These are phyloP conservation scores for Diceros bicornis DNA, from an alignment of 2,797 vertebrate genomes.

Conservation along the genomic window DNA sequence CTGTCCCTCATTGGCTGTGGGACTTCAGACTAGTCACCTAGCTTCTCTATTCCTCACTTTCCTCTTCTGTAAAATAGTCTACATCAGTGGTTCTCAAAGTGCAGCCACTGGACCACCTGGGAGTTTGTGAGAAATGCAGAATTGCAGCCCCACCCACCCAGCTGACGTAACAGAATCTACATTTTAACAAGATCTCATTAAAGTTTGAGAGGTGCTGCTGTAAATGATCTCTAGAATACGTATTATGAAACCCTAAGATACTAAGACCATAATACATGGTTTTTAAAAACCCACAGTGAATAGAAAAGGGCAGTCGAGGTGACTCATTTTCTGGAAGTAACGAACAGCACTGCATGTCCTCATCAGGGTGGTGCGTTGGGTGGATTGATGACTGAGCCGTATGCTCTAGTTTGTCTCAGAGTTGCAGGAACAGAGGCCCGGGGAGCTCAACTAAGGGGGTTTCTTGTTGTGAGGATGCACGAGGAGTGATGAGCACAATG, in stretches of 20 bases:
- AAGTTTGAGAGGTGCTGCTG: not conserved
- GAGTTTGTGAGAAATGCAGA: not conserved
- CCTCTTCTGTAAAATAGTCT: not conserved
- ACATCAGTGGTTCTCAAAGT: not conserved
- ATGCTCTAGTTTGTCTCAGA: not conserved
- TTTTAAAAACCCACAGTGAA: not conserved
- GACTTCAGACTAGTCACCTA: not conserved
- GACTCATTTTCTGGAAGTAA: not conserved
- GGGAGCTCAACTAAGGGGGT: not conserved
- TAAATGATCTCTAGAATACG: not conserved
- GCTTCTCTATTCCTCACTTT: not conserved
- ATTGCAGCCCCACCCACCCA: not conserved
- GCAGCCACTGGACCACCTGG: not conserved
- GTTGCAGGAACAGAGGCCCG: not conserved
- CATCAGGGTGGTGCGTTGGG: not conserved
- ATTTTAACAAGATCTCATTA: not conserved
- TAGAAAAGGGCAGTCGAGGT: not conserved
- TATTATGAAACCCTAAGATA: not conserved
- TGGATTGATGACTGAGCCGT: not conserved
- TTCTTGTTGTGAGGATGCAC: not conserved
- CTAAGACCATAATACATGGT: not conserved
- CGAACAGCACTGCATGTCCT: not conserved
- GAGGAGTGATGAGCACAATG: not conserved
- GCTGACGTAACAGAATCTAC: not conserved
- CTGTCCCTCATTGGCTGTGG: not conserved